Conservation (phyloP, 2,888 invertebrate species). For the Toxonevra muliebris region DNA sequence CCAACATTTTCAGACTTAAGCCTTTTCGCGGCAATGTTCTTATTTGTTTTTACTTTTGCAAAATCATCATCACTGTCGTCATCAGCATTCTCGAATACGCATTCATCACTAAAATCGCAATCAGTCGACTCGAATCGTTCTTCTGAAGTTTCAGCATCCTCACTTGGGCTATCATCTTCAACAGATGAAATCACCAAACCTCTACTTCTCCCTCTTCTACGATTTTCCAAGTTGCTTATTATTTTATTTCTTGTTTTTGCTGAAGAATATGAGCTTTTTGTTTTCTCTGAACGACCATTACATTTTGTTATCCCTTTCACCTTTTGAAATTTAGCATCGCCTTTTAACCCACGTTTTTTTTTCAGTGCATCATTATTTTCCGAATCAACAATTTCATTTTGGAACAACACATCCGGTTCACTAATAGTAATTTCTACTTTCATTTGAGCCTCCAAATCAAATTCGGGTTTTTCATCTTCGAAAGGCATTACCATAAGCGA, state of each 20-base stretch:
- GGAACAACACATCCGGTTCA: conserved; percentile 6
- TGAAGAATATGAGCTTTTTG: too few species aligned
- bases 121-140: not conserved
- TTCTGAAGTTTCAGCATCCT: not conserved
- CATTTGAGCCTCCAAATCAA: conserved; percentile 18
- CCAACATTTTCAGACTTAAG: not conserved
- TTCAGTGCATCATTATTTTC: not conserved
- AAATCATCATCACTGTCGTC: not conserved
- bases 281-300: not conserved
- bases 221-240: too few species aligned
- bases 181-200: not conserved
- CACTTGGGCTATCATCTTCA: not conserved
- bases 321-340: not conserved
- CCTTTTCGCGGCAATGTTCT: not conserved
- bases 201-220: not conserved
- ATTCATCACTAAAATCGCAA: not conserved
- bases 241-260: too few species aligned
- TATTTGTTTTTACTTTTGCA: not conserved
- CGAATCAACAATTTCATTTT: not conserved
- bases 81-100: not conserved
- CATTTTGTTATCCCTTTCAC: not conserved
- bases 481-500: not conserved
- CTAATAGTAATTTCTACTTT: conserved; percentile 20
- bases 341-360: not conserved
- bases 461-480: conserved; percentile 30